phyloP scores from a whole-genome alignment of 2,888 invertebrate genomes.

The Epinotia bilunana region DNA sequence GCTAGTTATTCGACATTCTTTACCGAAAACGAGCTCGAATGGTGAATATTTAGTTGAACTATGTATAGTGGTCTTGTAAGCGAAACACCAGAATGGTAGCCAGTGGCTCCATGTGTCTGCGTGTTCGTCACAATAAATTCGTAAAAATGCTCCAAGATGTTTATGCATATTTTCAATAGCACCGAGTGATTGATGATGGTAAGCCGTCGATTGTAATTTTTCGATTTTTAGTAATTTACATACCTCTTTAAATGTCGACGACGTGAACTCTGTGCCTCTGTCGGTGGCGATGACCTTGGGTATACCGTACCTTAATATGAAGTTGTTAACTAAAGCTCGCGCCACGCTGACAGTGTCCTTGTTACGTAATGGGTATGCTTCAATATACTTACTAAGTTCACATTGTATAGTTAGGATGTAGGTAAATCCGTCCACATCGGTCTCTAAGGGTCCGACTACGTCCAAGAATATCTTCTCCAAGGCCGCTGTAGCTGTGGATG shows the following conservation, averaged over 20 bases:
- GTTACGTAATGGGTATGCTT: not conserved
- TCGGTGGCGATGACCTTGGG: conserved; percentile 46
- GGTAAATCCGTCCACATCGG: not conserved
- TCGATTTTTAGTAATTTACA: conserved; percentile 49
- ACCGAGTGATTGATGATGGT: conserved; percentile 39
- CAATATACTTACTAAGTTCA: conserved; percentile 7
- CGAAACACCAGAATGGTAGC: conserved; percentile 48
- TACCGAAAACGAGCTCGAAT: conserved; percentile 48
- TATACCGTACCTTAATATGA: conserved; percentile 39
- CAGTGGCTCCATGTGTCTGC: conserved; percentile 43
- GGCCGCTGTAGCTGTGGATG: not conserved
- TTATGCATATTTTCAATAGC: conserved; percentile 28
- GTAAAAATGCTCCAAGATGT: conserved; percentile 1
- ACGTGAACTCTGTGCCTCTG: conserved; percentile 45
- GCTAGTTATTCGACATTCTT: conserved; percentile 44
- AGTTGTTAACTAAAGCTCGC: not conserved
- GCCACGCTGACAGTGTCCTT: not conserved
- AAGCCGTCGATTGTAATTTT: conserved; percentile 9
- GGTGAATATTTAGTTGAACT: conserved; percentile 46
- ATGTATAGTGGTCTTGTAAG: conserved; percentile 48
- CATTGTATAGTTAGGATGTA: conserved; percentile 13
- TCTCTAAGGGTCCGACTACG: conserved; percentile 4
- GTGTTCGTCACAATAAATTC: conserved; percentile 9
- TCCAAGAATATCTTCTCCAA: conserved; percentile 19
- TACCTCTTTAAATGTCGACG: conserved; percentile 44